Evolutionary conservation across 2,113 vertebrate genomes (phyloP), one percentile per base, ranked within the genome.

Genomic region (Coracopsis vasa): DNA sequence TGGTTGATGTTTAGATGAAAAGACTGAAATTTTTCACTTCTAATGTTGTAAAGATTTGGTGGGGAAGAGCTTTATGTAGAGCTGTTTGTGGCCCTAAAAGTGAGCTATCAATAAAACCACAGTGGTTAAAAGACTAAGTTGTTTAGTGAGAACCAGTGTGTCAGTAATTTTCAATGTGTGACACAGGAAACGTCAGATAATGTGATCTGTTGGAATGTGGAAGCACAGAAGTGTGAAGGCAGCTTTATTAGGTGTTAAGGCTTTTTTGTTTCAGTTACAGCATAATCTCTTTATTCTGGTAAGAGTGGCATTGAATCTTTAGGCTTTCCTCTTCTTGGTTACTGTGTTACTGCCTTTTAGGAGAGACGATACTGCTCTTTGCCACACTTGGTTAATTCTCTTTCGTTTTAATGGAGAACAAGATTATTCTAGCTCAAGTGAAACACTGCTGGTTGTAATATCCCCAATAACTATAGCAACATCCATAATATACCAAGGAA

Each of bases 361-460:
- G n/a, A 29, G 33, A 71, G 86, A 78, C 42, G 69, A 61, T 71
- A 44, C 69, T 65, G 12, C 24, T 86, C 20, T 80, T 60, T 35
- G 54, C 69, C 44, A 41, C 25, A 20, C 29, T n/a, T 21, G 33
- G 35, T 64, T 95, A 67, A 61, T 67, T 89, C 73, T 45, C 64
- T 83, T 86, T 58, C 61, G 60, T 92, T 83, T 86, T 84, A 81
- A 48, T 20, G 28, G 54, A 75, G 35, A 69, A 69, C 66, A 54
- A 69, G 89, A 67, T 96, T 89, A 85, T 95, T 96, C 28, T n/a
- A 89, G 86, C 89, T 94, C 65, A 79, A 93, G 56, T 51, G 73
- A 85, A 91, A 67, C 88, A 28, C 47, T 82, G 41, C 53, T 48
- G 67, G 28, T 73, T 92, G 37, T 51, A 92, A 87, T 45, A 80